Percentiles rank a stretch among this genome's conserved stretches.
Evolutionary conservation across 2,888 invertebrate genomes (phyloP).

Genomic region (Mythimna pallens): DNA sequence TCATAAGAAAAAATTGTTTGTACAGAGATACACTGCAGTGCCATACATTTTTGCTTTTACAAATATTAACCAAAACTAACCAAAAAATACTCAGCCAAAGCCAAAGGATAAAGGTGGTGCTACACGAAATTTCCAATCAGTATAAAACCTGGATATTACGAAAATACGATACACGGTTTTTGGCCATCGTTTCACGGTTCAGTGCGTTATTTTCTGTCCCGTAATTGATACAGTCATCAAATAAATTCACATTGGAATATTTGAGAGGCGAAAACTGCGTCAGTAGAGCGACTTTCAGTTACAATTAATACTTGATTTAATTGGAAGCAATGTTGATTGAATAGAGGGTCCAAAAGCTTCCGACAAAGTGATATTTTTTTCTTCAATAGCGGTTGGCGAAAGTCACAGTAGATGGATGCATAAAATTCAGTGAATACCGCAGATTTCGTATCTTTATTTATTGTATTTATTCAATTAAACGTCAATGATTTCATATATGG

Average conservation of each 20-base stretch:
- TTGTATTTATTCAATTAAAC: no score
- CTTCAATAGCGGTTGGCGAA: background rate
- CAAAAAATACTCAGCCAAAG: slow-evolving; percentile 14
- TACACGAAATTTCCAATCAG: slow-evolving; percentile 52
- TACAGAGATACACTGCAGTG: background rate
- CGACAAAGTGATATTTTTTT: background rate
- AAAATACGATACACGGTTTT: slow-evolving; percentile 45
- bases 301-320: slow-evolving; percentile 13
- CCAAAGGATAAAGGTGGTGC: background rate
- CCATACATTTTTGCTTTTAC: background rate
- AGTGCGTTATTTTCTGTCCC: slow-evolving; percentile 46
- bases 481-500: no score
- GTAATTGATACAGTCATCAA: slow-evolving; percentile 56
- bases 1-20: background rate
- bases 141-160: slow-evolving; percentile 48
- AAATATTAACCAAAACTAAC: slow-evolving; percentile 10
- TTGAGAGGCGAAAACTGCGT: slow-evolving; percentile 7
- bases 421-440: no score
- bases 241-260: slow-evolving; percentile 51
- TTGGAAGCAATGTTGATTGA: slow-evolving; percentile 11
- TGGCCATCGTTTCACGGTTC: slow-evolving; percentile 35
- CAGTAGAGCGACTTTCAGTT: slow-evolving; percentile 3
- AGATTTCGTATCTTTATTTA: no score
- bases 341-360: background rate
- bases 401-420: background rate